These are phyloP conservation scores for Cyphomyrus discorhynchus DNA, from an alignment of 2,113 vertebrate species.

Conservation along the genomic window DNA sequence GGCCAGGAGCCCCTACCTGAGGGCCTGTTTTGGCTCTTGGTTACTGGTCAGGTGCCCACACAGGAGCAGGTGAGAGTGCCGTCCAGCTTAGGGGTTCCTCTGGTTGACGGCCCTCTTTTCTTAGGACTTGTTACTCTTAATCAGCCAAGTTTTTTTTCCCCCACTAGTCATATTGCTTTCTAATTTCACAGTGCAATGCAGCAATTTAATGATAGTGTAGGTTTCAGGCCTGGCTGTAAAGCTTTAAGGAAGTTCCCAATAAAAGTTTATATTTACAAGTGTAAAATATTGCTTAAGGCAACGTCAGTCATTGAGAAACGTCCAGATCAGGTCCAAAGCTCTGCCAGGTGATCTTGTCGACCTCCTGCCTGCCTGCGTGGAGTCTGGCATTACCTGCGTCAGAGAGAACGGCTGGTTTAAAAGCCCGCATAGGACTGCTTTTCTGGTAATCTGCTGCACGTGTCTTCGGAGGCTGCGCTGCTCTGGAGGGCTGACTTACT, in stretches of 20 bases:
- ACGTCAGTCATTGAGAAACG: background rate
- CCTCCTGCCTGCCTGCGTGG: background rate
- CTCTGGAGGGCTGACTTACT: background rate
- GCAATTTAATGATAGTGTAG: background rate
- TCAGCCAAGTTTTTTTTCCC: background rate
- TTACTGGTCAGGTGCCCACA: slow-evolving; percentile 83
- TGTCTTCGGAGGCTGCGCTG: background rate
- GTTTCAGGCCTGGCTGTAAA: background rate
- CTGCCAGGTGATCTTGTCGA: background rate
- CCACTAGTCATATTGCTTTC: background rate
- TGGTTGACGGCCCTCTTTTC: background rate
- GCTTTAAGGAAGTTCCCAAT: background rate
- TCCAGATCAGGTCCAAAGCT: background rate
- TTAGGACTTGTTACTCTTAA: background rate
- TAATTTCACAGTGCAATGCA: background rate
- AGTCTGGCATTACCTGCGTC: background rate
- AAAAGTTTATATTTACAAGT: background rate
- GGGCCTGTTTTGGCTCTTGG: slow-evolving; percentile 91
- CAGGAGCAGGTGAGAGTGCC: slow-evolving; percentile 77
- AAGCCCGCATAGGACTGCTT: background rate
- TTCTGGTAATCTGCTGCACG: background rate
- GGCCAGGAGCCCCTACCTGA: slow-evolving; percentile 89
- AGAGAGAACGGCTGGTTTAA: background rate
- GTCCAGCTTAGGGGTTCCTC: background rate
- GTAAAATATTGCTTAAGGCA: background rate